Conservation (phyloP, 2,888 invertebrate genomes). For the Sphecodes monilicornis region DNA sequence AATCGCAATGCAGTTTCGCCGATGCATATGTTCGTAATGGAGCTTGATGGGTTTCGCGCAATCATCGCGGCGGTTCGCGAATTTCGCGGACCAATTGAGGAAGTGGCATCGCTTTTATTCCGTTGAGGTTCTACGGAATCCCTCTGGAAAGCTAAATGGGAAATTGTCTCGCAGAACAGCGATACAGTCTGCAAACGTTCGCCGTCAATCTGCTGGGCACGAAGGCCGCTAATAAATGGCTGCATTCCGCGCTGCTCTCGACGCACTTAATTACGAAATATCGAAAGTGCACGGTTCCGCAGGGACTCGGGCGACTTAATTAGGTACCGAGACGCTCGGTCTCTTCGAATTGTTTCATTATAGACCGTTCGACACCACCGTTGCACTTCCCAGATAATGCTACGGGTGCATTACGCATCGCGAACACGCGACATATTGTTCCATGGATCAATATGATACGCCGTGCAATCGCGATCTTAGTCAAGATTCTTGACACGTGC, state of each 20-base stretch:
- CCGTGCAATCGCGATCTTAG: background rate
- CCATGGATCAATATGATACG: too few species aligned
- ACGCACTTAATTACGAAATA: constrained; percentile 36
- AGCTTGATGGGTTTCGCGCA: background rate
- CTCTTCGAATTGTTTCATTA: constrained; percentile 41
- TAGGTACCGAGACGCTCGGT: constrained; percentile 10
- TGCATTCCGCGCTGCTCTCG: background rate
- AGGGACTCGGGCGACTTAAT: constrained; percentile 38
- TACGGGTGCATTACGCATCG: constrained; percentile 17
- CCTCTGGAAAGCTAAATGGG: background rate
- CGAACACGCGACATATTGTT: background rate
- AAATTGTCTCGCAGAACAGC: background rate
- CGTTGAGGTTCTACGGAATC: background rate
- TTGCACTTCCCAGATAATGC: background rate
- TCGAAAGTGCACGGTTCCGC: constrained; percentile 28
- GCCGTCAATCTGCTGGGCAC: background rate
- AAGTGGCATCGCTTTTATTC: background rate
- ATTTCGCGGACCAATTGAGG: background rate
- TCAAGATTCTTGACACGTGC: background rate
- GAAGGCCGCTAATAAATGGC: background rate
- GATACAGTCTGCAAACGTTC: background rate
- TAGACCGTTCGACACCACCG: constrained; percentile 11
- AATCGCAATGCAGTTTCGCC: background rate
- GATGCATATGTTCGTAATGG: background rate
- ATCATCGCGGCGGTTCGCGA: background rate